phyloP scores from a whole-genome alignment of 2,888 invertebrate species.

The Lasioglossum vierecki region DNA sequence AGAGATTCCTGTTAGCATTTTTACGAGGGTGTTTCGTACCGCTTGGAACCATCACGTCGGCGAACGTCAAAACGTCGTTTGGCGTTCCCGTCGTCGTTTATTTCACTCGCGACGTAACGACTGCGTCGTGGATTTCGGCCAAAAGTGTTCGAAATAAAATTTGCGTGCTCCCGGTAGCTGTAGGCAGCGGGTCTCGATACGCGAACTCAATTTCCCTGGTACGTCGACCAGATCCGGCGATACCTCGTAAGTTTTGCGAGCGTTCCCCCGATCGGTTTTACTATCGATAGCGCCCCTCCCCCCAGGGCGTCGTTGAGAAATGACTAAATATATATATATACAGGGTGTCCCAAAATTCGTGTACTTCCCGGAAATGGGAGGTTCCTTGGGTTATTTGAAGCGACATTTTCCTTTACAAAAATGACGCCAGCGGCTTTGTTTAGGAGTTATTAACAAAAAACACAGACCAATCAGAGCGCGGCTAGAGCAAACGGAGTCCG shows the following conservation, averaged over 20 bases:
- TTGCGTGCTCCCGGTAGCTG: constrained; percentile 31
- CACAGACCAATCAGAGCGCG: too few relatives aligned
- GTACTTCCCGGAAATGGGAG: too few relatives aligned
- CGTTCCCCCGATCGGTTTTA: constrained; percentile 36
- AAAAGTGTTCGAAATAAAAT: constrained; percentile 44
- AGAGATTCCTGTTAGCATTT: neutral
- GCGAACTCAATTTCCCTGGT: constrained; percentile 48
- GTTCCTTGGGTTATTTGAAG: too few relatives aligned
- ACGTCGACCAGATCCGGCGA: constrained; percentile 31
- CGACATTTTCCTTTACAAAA: too few relatives aligned
- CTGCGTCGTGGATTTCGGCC: constrained; percentile 26
- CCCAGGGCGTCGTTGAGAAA: neutral
- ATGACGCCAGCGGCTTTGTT: too few relatives aligned
- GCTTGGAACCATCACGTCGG: neutral
- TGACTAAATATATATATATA: neutral
- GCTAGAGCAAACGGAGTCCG: too few relatives aligned
- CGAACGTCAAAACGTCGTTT: neutral
- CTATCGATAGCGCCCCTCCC: constrained; percentile 24
- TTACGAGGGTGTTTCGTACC: neutral
- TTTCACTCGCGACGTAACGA: neutral
- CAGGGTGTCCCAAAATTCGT: too few relatives aligned
- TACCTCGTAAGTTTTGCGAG: constrained; percentile 41
- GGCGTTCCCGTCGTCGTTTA: neutral
- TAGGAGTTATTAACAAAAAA: too few relatives aligned
- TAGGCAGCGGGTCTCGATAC: neutral